These are phyloP conservation scores for Phenganax marumi DNA, from an alignment of 92 coral and sea anemone genomes.

Conservation along the genomic window DNA sequence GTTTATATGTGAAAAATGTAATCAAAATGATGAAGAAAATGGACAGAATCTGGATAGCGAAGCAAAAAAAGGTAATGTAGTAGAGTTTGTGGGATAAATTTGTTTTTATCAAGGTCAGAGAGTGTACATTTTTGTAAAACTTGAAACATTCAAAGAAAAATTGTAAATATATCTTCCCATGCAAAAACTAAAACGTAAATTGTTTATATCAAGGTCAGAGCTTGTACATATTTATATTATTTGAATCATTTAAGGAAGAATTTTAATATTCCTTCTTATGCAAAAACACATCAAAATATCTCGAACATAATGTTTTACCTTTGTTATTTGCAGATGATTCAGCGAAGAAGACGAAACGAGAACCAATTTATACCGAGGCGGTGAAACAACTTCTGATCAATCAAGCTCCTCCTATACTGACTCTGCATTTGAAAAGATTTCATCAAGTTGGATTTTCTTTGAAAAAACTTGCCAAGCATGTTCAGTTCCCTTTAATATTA, in stretches of 20 bases:
- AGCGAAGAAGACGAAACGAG: slow-evolving; percentile 22
- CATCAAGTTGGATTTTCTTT: slow-evolving; percentile 87
- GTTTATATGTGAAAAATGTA: slow-evolving; percentile 84
- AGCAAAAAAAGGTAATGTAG: slow-evolving; percentile 20
- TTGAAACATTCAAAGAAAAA: too few relatives aligned
- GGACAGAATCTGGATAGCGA: slow-evolving; percentile 6
- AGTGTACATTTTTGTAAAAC: too few relatives aligned
- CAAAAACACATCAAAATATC: too few relatives aligned
- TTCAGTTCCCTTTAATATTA: slow-evolving; percentile 77
- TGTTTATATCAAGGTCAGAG: too few relatives aligned
- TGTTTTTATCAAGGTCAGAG: too few relatives aligned
- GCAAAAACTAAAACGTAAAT: too few relatives aligned
- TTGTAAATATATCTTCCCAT: too few relatives aligned
- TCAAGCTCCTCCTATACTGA: slow-evolving; percentile 82
- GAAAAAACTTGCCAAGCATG: slow-evolving; percentile 79
- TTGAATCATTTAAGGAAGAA: too few relatives aligned
- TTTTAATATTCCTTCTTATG: too few relatives aligned
- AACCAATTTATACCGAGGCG: slow-evolving; percentile 81
- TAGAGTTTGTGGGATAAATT: slow-evolving; percentile 31
- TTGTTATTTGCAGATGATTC: slow-evolving; percentile 35
- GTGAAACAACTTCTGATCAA: slow-evolving; percentile 82
- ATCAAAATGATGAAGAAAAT: slow-evolving; percentile 28
- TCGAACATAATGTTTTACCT: background rate
- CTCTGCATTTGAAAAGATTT: slow-evolving; percentile 89
- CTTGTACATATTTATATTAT: too few relatives aligned